Conservation (phyloP, 2,113 vertebrate genomes). For the Nematolebias whitei region DNA sequence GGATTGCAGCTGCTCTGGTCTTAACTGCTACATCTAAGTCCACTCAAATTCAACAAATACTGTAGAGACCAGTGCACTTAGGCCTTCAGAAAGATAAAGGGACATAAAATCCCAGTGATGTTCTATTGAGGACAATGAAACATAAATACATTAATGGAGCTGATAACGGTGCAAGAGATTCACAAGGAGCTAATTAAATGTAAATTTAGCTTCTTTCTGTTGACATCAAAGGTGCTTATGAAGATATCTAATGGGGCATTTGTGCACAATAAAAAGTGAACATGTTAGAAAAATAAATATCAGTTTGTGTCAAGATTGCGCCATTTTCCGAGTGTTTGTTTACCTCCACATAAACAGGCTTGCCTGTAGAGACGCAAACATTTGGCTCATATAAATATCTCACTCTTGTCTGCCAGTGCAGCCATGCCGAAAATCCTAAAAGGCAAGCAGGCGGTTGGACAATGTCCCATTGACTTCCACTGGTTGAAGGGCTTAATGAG, state of each 20-base stretch:
- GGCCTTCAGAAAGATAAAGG: slow-evolving; percentile 28
- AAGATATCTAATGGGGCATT: slow-evolving; percentile 47
- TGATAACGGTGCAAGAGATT: slow-evolving; percentile 42
- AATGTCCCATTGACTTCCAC: slow-evolving; percentile 58
- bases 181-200: slow-evolving; percentile 57
- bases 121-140: slow-evolving; percentile 55
- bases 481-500: slow-evolving; percentile 63
- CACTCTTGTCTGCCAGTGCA: slow-evolving; percentile 50
- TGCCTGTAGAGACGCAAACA: slow-evolving; percentile 47
- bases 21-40: slow-evolving; percentile 3
- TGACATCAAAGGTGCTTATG: slow-evolving; percentile 51
- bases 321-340: slow-evolving; percentile 50
- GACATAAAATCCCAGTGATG: slow-evolving; percentile 26
- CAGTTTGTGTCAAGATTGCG: slow-evolving; percentile 34
- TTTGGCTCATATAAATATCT: slow-evolving; percentile 64
- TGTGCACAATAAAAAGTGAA: slow-evolving; percentile 51
- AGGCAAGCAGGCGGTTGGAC: slow-evolving; percentile 55
- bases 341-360: slow-evolving; percentile 43
- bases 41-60: slow-evolving; percentile 8
- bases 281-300: slow-evolving; percentile 52
- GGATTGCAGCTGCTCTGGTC: slow-evolving; percentile 36
- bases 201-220: slow-evolving; percentile 32
- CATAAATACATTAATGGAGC: slow-evolving; percentile 52
- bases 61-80: neutral
- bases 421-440: slow-evolving; percentile 59